Base-by-base conservation (phyloP, 2,113 vertebrate genomes). In the Eleginops maclovinus region DNA sequence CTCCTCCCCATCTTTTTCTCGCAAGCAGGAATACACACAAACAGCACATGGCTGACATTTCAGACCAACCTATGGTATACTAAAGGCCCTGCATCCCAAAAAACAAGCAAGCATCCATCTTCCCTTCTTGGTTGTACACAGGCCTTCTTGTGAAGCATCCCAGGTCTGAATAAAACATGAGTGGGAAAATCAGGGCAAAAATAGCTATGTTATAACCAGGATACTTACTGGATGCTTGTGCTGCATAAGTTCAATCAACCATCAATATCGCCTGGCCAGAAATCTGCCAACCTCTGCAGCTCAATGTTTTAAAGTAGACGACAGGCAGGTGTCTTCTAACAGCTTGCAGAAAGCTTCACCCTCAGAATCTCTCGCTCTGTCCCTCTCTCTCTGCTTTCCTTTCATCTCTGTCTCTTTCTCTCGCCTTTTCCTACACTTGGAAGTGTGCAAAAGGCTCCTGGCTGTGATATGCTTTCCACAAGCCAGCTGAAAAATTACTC, bases 111-210 rank as follows among this genome's bases (percentile, higher is more conserved):
- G 81, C 70, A 83, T 72, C 79, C 51, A 68, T 87, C 76, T 79
- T 80, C 56, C 31, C 54, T 68, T 26, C 79, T 63, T 67, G 69
- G 81, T 28, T 79, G 76, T 86, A 84, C 75, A 58, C 47, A 47
- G 77, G 81, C 80, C 80, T 71, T 72, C 72, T 81, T 67, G 74
- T 63, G 72, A 82, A 80, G 81, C 83, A 80, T 90, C 72, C 46
- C 61, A 1, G 49, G 63, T 66, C 86, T 92, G 83, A 92, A 92
- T 92, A 90, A 93, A 91, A 87, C 88, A 92, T 94, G 84, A 92
- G 79, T 44, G 44, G 78, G 73, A 73, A 88, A 89, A 90, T 89
- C 81, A 40, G 76, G 81, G 83, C 28, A 72, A 49, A 86, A 92
- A 89, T 89, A 86, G 87, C 79, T 79, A 40, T 19, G 79, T 75